A percentile compares a stretch with the other conserved stretches of the same genome.
These are phyloP conservation scores for Neolamprologus ventralis DNA, from an alignment of 2,113 vertebrate species.

Conservation along the genomic window DNA sequence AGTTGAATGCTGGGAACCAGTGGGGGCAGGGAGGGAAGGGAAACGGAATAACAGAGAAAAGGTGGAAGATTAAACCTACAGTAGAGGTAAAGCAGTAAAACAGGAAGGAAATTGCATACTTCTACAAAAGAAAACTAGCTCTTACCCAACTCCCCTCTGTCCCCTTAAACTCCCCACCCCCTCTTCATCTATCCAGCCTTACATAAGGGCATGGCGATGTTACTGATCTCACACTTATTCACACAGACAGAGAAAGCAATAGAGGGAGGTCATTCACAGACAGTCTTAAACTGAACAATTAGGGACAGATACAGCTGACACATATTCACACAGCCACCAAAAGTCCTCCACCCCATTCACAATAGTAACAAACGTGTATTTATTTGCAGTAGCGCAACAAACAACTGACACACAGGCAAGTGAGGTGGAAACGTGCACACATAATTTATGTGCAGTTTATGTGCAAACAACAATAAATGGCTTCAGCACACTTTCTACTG, in stretches of 20 bases:
- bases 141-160: neutral
- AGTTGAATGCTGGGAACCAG: neutral
- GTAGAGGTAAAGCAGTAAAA: neutral
- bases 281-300: conserved; percentile 8
- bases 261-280: conserved; percentile 17
- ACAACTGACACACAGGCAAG: neutral
- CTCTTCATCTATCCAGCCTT: neutral
- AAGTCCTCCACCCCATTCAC: neutral
- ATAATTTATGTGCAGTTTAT: neutral
- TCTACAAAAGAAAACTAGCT: neutral
- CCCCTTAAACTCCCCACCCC: neutral
- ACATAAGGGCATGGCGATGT: neutral
- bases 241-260: neutral
- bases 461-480: neutral
- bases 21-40: neutral
- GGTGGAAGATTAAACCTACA: neutral
- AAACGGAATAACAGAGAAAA: neutral
- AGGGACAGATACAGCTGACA: conserved; percentile 3
- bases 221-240: conserved; percentile 38
- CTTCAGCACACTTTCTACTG: neutral
- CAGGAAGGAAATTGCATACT: neutral
- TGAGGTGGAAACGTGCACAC: neutral
- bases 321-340: conserved; percentile 8
- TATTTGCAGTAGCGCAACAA: neutral
- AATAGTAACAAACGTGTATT: neutral